phyloP scores from a whole-genome alignment of 2,113 vertebrate genomes.

The Balaeniceps rex region DNA sequence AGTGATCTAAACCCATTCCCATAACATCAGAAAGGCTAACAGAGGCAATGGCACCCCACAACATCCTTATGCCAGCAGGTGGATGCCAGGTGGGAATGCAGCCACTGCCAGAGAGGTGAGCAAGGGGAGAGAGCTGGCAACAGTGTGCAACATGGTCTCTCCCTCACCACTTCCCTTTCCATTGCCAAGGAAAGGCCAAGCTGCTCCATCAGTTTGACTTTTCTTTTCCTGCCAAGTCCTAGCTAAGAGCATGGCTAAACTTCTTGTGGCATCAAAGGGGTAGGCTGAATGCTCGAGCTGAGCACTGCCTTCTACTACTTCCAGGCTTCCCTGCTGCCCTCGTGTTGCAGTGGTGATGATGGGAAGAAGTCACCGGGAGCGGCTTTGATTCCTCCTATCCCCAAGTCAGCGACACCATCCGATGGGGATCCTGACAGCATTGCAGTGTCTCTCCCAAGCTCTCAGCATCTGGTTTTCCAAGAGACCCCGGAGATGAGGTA shows the following conservation, averaged over 20 bases:
- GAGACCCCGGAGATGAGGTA: constrained; percentile 10
- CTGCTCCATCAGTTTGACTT: neutral
- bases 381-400: constrained; percentile 29
- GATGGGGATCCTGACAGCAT: neutral
- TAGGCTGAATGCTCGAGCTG: neutral
- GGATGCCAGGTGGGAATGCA: neutral
- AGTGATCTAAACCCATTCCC: neutral
- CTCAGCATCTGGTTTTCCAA: neutral
- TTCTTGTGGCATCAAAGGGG: neutral
- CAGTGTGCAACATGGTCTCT: neutral
- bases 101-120: neutral
- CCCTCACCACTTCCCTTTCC: neutral
- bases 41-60: neutral
- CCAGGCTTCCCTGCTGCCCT: constrained; percentile 4
- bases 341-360: neutral
- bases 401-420: neutral
- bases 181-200: neutral
- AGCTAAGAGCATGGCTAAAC: neutral
- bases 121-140: neutral
- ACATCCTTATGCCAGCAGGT: neutral
- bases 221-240: neutral
- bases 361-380: neutral
- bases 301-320: neutral
- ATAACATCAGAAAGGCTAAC: neutral
- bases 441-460: neutral